Base-by-base conservation (phyloP, 1,140 invertebrate genomes). In the Metopolophium dirhodum region DNA sequence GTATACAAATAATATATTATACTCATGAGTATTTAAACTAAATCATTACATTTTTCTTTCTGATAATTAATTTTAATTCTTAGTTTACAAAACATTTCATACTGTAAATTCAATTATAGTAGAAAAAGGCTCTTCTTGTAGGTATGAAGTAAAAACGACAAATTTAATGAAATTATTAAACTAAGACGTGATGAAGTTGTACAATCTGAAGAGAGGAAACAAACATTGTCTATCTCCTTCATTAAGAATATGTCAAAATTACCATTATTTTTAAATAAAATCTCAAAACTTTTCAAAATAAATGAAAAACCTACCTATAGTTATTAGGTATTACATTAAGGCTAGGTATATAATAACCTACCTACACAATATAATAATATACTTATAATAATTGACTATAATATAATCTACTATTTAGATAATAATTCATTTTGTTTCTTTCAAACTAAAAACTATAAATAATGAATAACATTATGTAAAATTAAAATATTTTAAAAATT, bases 121-220 rank as follows among this genome's bases (percentile, higher is more conserved):
- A 45, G 54, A 45, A 45, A 90, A 90, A 47, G 54, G 26, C n/a
- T 68, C 22, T 45, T 1, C n/a, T 45, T 45, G 54, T 41, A 41
- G 41, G 41, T 90, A 47, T 68, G 26, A 68, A 61, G 35, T 61
- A 68, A 90, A 90, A 90, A 90, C 26, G 23, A 45, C 23, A 68
- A 61, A 68, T 61, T 61, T 90, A 90, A 90, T 61, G 35, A 30
- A 26, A 61, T 90, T 90, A 90, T 61, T 54, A 26, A 90, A 30
- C 14, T 47, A 88, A 41, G 51, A 90, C 54, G 54, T 90, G 26
- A 90, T 41, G 37, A 61, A 41, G 54, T 90, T 90, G 23, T 45
- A 90, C 8, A 61, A 90, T 90, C 37, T 30, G 8, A 26, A 89
- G 7, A 18, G 51, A 45, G 14, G 87, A 47, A 41, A 41, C 83